Evolutionary conservation across 2,888 invertebrate genomes (phyloP), one percentile per base, ranked within the genome.

Genomic region (Epinotia brunnichana): DNA sequence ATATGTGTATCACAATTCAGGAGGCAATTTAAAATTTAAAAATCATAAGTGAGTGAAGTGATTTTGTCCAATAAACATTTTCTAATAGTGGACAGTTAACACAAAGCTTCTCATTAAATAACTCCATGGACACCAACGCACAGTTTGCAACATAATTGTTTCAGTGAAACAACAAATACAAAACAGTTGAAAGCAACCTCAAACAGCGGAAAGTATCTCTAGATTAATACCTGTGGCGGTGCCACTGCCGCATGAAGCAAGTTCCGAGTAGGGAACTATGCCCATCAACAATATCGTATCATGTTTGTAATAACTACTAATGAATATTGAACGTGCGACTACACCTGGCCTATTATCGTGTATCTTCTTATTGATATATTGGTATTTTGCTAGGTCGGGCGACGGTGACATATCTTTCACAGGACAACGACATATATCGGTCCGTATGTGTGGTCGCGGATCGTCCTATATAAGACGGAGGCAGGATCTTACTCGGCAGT

Each of bases 381-480:
- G 69, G 57, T 41, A 67, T 54, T 73, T 66, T 62, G 74, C 71
- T 76, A 82, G 86, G 86, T 80, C 85, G 82, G 85, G 86, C 82
- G 68, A 63, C 48, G 76, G 77, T 81, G 79, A 81, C 81, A 81
- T 83, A 80, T 81, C 75, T 78, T 76, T 72, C 70, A 74, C 57
- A 67, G 78, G 76, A 75, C 76, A 67, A 59, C 63, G 75, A 44
- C 59, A 48, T 48, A 53, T 66, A 48, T 59, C 59, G 53, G 21
- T 70, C 57, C 41, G 66, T 69, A 48, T 75, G 69, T 72, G 74
- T 73, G 76, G 74, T 75, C 53, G 71, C 54, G 60, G 67, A 35
- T 76, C 90, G 89, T 89, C 90, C 91, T 92, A 92, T 92, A 92
- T 88, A 91, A 91, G 90, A 84, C 84, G 81, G 80, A 77, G 82